phyloP scores from a whole-genome alignment of 1,140 invertebrate genomes.

The Carposina sasakii region DNA sequence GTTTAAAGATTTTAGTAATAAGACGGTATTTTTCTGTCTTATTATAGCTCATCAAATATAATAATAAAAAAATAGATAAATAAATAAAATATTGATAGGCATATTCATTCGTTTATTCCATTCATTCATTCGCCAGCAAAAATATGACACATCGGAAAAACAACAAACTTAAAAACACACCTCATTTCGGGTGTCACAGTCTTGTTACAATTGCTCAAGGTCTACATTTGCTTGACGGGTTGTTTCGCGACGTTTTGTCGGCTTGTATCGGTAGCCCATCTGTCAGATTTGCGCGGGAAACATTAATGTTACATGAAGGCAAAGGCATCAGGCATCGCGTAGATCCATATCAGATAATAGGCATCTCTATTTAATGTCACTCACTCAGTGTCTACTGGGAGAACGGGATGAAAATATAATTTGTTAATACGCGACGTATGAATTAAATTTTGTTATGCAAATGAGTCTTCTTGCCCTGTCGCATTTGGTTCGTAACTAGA shows the following conservation, averaged over 20 bases:
- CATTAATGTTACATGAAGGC: constrained; percentile 70
- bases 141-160: constrained; percentile 51
- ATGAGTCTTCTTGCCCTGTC: no score
- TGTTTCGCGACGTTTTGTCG: constrained; percentile 18
- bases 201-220: constrained; percentile 22
- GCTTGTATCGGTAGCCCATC: constrained; percentile 54
- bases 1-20: no score
- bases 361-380: constrained; percentile 49
- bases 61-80: no score
- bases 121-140: constrained; percentile 34
- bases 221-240: constrained; percentile 27
- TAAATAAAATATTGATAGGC: no score
- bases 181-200: constrained; percentile 8
- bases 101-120: no score
- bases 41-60: no score
- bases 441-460: no score
- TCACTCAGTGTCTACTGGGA: constrained; percentile 42
- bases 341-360: constrained; percentile 69
- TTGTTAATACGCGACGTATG: no score
- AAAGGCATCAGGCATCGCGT: constrained; percentile 33
- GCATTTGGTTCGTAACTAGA: no score
- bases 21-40: no score
- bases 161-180: constrained; percentile 22
- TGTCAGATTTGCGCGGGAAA: constrained; percentile 55
- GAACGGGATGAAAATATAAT: constrained; percentile 5